phyloP scores from a whole-genome alignment of 23 tunicate genomes.

The Trididemnum clinides region DNA sequence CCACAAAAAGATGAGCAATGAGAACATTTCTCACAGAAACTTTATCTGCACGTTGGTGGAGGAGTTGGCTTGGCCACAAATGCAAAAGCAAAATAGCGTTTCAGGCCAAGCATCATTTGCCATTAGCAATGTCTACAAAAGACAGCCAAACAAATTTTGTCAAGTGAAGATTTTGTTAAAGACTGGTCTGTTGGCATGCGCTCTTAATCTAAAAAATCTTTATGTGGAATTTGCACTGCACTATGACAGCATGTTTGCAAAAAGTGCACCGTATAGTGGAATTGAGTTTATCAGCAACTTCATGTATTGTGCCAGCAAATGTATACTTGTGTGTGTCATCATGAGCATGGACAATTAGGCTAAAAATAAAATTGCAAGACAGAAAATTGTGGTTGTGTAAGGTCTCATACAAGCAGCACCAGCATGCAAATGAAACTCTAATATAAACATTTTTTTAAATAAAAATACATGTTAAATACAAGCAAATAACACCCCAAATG shows the following conservation, averaged over 20 bases:
- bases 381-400: too few relatives aligned
- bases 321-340: too few relatives aligned
- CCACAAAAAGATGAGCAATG: slow-evolving; percentile 14
- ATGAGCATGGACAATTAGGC: too few relatives aligned
- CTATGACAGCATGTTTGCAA: slow-evolving; percentile 1
- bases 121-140: neutral
- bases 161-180: slow-evolving; percentile 33
- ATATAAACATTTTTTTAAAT: too few relatives aligned
- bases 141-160: slow-evolving; percentile 21
- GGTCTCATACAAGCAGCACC: too few relatives aligned
- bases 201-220: slow-evolving; percentile 3
- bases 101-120: neutral
- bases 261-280: too few relatives aligned
- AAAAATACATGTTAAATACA: too few relatives aligned
- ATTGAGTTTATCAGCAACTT: too few relatives aligned
- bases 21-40: slow-evolving; percentile 25
- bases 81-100: slow-evolving; percentile 5
- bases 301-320: too few relatives aligned
- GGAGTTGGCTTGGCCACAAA: slow-evolving; percentile 10
- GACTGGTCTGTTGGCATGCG: slow-evolving; percentile 17
- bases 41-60: neutral
- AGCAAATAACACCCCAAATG: too few relatives aligned
- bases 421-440: too few relatives aligned
- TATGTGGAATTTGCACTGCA: slow-evolving; percentile 27
- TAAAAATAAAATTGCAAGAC: too few relatives aligned